Conservation (phyloP, 1,140 invertebrate species). For the Chymomyza costata region DNA sequence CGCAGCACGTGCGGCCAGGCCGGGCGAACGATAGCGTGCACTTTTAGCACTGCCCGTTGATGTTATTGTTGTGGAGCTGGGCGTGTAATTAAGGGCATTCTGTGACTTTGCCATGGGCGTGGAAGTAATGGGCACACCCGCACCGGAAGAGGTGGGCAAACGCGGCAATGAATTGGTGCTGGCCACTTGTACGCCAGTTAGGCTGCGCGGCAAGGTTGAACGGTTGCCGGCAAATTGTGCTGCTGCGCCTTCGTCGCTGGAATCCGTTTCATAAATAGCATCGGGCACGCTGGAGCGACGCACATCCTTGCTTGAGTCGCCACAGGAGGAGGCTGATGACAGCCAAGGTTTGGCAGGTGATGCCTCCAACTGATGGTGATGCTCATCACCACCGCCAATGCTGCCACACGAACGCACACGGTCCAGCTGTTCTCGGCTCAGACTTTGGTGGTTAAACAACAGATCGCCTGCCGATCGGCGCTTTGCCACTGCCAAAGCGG, state of each 20-base stretch:
- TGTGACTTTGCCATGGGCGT: slow-evolving; percentile 82
- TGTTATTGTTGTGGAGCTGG: slow-evolving; percentile 25
- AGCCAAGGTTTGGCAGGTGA: slow-evolving; percentile 77
- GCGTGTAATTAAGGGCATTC: slow-evolving; percentile 79
- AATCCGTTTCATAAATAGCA: slow-evolving; percentile 80
- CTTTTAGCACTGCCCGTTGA: slow-evolving; percentile 84
- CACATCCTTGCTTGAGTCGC: slow-evolving; percentile 64
- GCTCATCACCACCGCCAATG: slow-evolving; percentile 80
- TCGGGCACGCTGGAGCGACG: slow-evolving; percentile 82
- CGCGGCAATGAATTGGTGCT: slow-evolving; percentile 86
- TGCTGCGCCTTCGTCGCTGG: slow-evolving; percentile 81
- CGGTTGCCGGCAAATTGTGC: slow-evolving; percentile 75
- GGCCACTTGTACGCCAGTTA: slow-evolving; percentile 77
- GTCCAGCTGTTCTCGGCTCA: slow-evolving; percentile 84
- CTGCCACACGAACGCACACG: slow-evolving; percentile 88
- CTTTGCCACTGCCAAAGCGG: slow-evolving; percentile 82
- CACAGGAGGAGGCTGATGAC: slow-evolving; percentile 52
- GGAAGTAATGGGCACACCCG: slow-evolving; percentile 70
- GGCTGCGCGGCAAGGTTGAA: slow-evolving; percentile 81
- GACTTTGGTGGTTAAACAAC: slow-evolving; percentile 84
- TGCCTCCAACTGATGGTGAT: slow-evolving; percentile 77
- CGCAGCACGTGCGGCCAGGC: slow-evolving; percentile 77
- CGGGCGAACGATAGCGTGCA: slow-evolving; percentile 89
- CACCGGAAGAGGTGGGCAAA: slow-evolving; percentile 78
- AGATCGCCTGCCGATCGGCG: slow-evolving; percentile 86